Percentiles rank a stretch among this genome's conserved stretches.
These are phyloP conservation scores for Perognathus longimembris DNA, from an alignment of 2,113 vertebrate genomes.

Conservation along the genomic window DNA sequence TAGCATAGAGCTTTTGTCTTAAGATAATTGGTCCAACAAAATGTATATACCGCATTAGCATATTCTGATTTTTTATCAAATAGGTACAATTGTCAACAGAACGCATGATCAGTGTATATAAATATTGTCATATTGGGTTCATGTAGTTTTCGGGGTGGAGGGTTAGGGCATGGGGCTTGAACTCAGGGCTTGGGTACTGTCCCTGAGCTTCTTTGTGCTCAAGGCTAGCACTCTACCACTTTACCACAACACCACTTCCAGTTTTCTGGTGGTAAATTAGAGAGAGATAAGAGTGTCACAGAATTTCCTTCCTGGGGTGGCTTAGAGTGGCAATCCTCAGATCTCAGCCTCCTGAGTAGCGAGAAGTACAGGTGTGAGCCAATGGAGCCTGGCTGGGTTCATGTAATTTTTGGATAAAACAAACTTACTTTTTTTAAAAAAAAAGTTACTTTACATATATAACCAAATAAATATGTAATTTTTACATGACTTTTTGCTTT, in stretches of 20 bases:
- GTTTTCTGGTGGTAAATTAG: too few relatives aligned
- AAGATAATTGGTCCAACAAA: neutral
- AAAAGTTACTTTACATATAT: constrained; percentile 38
- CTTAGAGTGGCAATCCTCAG: too few relatives aligned
- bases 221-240: too few relatives aligned
- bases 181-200: too few relatives aligned
- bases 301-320: too few relatives aligned
- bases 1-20: neutral
- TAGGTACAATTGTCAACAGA: constrained; percentile 3
- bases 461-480: neutral
- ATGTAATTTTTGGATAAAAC: constrained; percentile 38
- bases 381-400: neutral
- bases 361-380: too few relatives aligned
- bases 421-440: constrained; percentile 9
- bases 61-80: constrained; percentile 7
- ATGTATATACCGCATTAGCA: neutral
- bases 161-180: too few relatives aligned
- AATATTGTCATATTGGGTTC: neutral
- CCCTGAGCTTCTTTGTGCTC: too few relatives aligned
- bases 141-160: too few relatives aligned
- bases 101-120: neutral
- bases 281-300: too few relatives aligned
- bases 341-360: too few relatives aligned
- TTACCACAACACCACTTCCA: too few relatives aligned
- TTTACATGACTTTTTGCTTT: constrained; percentile 12